These are phyloP conservation scores for Protomyctophum bolini DNA, from an alignment of 2,113 vertebrate species.

Conservation along the genomic window DNA sequence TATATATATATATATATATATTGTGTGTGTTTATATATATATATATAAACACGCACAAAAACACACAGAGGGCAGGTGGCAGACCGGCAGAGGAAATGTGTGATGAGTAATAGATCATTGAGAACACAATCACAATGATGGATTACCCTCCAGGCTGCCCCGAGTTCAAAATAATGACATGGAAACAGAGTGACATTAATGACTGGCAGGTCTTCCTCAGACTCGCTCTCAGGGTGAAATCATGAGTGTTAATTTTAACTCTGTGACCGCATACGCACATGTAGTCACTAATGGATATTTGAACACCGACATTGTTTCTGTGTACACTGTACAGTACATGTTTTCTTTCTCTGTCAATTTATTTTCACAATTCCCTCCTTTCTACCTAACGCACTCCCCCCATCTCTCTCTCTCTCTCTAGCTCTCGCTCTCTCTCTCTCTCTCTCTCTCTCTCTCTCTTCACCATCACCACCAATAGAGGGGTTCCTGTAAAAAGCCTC, in stretches of 20 bases:
- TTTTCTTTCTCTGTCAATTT: no score
- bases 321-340: no score
- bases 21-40: no score
- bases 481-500: conserved; percentile 72
- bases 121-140: conserved; percentile 66
- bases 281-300: no score
- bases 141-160: conserved; percentile 64
- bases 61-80: background rate
- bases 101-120: conserved; percentile 63
- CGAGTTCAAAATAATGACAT: conserved; percentile 68
- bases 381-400: no score
- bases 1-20: no score
- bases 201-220: conserved; percentile 25
- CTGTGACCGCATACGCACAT: no score
- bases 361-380: no score
- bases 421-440: conserved; percentile 4
- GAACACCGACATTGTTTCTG: no score
- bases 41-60: no score
- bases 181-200: conserved; percentile 72
- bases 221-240: no score
- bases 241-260: no score
- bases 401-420: conserved; percentile 1
- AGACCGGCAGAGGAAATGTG: conserved; percentile 48
- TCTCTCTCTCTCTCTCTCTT: conserved; percentile 11
- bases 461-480: conserved; percentile 51